Evolutionary conservation across 1,140 invertebrate genomes (phyloP), one percentile per base, ranked within the genome.

Genomic region (Eumaeus atala): DNA sequence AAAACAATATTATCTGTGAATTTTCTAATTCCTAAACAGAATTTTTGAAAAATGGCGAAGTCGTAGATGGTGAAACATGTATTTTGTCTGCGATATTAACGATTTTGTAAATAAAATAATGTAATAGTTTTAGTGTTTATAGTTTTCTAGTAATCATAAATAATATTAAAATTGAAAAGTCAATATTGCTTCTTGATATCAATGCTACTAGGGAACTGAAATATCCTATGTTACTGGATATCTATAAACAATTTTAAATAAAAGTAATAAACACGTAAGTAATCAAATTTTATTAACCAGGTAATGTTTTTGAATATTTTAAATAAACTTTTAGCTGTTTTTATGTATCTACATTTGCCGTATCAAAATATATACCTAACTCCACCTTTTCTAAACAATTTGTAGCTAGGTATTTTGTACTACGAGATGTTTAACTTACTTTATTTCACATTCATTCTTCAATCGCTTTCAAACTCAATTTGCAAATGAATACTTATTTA

Each of bases 1-100:
- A 3, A 28, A 28, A 28, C 21, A 28, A 3, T 28, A 28, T 28
- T 44, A 42, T 56, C 55, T 56, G 55, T 56, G 48, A 7, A 44
- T 21, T 44, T 44, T 56, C 55, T 56, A 51, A 52, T 50, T 56
- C 51, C 55, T 56, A 56, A 56, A 56, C 70, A 52, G 66, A 77
- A 70, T 60, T 74, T 71, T 74, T 70, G 70, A 74, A 76, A 81
- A 82, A 82, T 84, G 81, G 81, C 81, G 77, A 84, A 81, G 73
- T 81, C 73, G 78, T 74, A 67, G 67, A 66, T 76, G 64, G 69
- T 72, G 65, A 64, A 62, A 64, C 62, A 70, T 68, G 63, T 70
- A 71, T 69, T 75, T 75, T 74, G 67, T 61, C 66, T 72, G 69
- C 66, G 63, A 62, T 71, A 72, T 53, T 66, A 58, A 59, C 56